Evolutionary conservation across 92 coral and sea anemone genomes (phyloP), one percentile per base, ranked within the genome.

Genomic region (Phenganax stokvisi): DNA sequence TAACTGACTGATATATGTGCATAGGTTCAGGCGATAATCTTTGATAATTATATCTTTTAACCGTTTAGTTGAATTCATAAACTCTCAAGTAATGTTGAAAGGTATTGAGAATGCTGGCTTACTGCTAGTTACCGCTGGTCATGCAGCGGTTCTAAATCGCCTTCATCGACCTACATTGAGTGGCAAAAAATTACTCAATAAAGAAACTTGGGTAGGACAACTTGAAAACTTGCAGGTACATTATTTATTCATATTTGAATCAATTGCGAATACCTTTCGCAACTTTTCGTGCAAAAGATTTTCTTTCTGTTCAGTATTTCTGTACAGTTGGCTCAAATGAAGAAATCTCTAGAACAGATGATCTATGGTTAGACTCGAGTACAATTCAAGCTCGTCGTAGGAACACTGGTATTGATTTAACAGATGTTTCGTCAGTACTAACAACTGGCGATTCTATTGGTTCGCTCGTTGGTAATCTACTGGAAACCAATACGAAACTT

Each of bases 401-500:
- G 85, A 92, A 92, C 84, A 84, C 92, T 58, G 91, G 86, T 59
- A 87, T 87, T 85, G 99, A 87, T 80, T 90, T 96, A 16, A 88
- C 96, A 57, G 99, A 96, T 72, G 85, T 92, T 55, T 89, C 94
- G 67, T 84, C 92, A 73, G 92, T 96, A 64, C 92, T 96, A 61
- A 97, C 97, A 52, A 87, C 99, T 61, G 99, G 99, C 20, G 99
- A 96, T 61, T 90, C 96, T 20, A 92, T 96, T 29, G 99, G 99
- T 9, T 94, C 96, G 28, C 89, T 96, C 75, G 90, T 96, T 44
- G 91, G 86, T 75, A 87, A 91, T 55, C 86, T 85, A 53, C 90
- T 90, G 15, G 97, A 90, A 20, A 86, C 90, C 58, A 82, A 83
- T 10, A 81, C 84, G 6, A 97, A 96, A 81, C 80, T 96, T 56